phyloP scores from a whole-genome alignment of 2,888 invertebrate genomes.

The Pyrocoelia pectoralis region DNA sequence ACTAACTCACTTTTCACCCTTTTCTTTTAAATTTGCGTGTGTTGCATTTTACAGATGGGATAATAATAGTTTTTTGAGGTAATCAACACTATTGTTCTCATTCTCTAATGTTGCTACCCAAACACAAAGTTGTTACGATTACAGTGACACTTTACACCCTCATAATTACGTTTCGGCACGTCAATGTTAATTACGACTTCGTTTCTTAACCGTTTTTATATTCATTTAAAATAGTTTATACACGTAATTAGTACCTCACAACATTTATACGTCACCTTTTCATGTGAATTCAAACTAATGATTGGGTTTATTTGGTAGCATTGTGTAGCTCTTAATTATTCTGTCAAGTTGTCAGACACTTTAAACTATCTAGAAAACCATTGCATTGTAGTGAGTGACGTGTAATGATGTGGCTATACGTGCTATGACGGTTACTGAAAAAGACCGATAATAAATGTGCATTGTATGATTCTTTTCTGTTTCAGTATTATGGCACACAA shows the following conservation, averaged over 20 bases:
- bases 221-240: no score
- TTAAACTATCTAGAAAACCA: constrained; percentile 49
- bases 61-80: no score
- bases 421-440: constrained; percentile 55
- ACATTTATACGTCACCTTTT: neutral
- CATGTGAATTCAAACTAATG: neutral
- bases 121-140: no score
- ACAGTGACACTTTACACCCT: no score
- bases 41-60: no score
- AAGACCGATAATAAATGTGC: constrained; percentile 56
- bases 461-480: constrained; percentile 56
- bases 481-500: constrained; percentile 53
- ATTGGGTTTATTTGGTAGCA: constrained; percentile 54
- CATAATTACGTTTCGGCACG: no score
- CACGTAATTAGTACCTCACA: neutral
- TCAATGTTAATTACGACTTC: no score
- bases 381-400: constrained; percentile 51
- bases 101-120: no score
- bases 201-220: no score
- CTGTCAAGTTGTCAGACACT: constrained; percentile 56
- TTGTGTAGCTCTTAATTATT: constrained; percentile 55
- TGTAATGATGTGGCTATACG: constrained; percentile 54
- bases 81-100: no score
- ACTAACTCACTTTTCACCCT: no score
- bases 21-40: no score